phyloP scores from a whole-genome alignment of 2,888 invertebrate genomes.

The Nipponacmea schrenckii region DNA sequence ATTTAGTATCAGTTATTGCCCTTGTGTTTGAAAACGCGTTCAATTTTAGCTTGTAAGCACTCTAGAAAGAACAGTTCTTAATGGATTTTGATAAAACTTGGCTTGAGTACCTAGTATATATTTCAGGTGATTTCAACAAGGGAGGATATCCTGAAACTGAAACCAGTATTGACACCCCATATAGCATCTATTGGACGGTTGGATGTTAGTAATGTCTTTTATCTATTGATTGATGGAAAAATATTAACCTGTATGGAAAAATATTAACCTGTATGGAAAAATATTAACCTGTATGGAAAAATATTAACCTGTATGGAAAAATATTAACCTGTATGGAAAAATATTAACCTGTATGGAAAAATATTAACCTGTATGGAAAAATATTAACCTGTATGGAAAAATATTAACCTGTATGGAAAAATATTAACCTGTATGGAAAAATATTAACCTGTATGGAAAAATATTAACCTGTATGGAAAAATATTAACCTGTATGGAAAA shows the following conservation, averaged over 20 bases:
- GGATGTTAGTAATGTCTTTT: not conserved
- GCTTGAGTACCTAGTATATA: no score
- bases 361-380: not conserved
- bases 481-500: not conserved
- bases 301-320: not conserved
- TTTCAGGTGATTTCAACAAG: conserved; percentile 2
- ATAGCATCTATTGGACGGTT: not conserved
- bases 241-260: not conserved
- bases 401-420: not conserved
- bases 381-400: not conserved
- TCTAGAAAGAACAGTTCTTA: no score
- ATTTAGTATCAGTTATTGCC: no score
- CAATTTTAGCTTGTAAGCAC: no score
- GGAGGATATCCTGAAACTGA: not conserved
- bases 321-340: not conserved
- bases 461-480: not conserved
- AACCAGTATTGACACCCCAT: not conserved
- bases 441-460: not conserved
- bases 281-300: not conserved
- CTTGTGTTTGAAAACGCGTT: no score
- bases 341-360: not conserved
- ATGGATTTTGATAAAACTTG: no score
- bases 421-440: not conserved
- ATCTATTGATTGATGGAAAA: not conserved
- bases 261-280: not conserved